A percentile compares a stretch with the other conserved stretches of the same genome.
phyloP scores from a whole-genome alignment of 2,888 invertebrate species.

The Lycaena phlaeas region DNA sequence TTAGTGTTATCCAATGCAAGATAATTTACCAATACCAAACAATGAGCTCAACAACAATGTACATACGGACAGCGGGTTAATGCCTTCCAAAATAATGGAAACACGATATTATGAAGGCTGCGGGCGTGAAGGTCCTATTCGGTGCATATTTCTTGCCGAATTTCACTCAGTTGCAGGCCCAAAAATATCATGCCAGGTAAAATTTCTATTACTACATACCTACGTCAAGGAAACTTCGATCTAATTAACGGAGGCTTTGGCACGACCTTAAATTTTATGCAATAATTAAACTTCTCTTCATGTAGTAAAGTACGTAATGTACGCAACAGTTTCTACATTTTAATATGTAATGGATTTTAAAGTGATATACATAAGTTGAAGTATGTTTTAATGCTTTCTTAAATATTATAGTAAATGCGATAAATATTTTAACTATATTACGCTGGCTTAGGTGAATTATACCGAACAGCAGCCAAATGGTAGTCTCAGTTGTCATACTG shows the following conservation, averaged over 20 bases:
- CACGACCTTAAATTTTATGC: not conserved
- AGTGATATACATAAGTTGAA: too few species aligned
- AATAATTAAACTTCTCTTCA: too few species aligned
- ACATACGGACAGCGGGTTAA: constrained; percentile 29
- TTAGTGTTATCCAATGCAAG: constrained; percentile 17
- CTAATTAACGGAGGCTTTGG: too few species aligned
- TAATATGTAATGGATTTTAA: too few species aligned
- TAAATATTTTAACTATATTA: too few species aligned
- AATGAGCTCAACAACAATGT: constrained; percentile 28
- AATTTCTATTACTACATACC: constrained; percentile 18
- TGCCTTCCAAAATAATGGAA: constrained; percentile 51
- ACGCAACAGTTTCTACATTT: too few species aligned
- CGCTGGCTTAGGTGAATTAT: too few species aligned
- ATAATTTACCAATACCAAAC: constrained; percentile 13
- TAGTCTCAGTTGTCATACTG: too few species aligned
- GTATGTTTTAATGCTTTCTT: too few species aligned
- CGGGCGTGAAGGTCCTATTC: constrained; percentile 81
- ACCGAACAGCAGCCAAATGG: too few species aligned
- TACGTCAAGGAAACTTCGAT: not conserved
- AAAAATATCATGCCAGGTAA: constrained; percentile 88
- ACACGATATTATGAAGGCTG: constrained; percentile 74
- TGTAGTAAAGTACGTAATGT: too few species aligned
- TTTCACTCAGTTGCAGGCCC: constrained; percentile 86
- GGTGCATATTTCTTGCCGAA: constrained; percentile 86
- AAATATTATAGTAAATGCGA: too few species aligned